Base-by-base conservation (phyloP, 2,113 vertebrate genomes). In the Platichthys stellatus region DNA sequence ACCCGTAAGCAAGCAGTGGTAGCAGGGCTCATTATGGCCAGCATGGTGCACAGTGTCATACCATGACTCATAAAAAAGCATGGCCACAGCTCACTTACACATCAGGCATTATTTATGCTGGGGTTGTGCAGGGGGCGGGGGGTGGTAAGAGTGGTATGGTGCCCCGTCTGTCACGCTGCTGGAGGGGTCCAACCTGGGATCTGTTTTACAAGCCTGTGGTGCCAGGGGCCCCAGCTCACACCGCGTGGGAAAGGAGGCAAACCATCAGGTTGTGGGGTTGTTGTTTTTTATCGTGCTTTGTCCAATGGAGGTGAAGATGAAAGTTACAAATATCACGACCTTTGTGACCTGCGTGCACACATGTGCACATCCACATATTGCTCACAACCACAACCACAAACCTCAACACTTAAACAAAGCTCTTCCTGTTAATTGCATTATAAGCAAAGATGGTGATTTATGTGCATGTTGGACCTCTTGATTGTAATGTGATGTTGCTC, bases 21-120 rank as follows among this genome's bases (percentile, higher is more conserved):
- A 72, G 78, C 71, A 77, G 67, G 66, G 76, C 90, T 90, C 89
- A 90, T 93, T 93, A 92, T 13, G 11, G 78, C 69, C 78, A 81
- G 85, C 88, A 76, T 47, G 74, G 84, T 80, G 86, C 84, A 73
- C 74, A 28, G 76, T 83, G 85, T 90, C 87, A 88, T 64, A 74
- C 38, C 81, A 78, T 62, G 62, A 82, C 84, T 89, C 84, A 66
- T 93, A 92, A 93, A 92, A 90, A 83, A 85, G 72, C 71, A 76
- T 74, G 78, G 61, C 80, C 40, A 63, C 57, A 61, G 86, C 78
- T 88, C 79, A 82, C 76, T 89, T 85, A 84, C 82, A 85, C 47
- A 43, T 43, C 40, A 63, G 63, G 21, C 76, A 65, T 89, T 90
- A 91, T 91, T 93, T 88, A 91, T 87, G 88, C 78, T 77, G 20